phyloP scores from a whole-genome alignment of 2,113 vertebrate species.

The Alectura lathami region DNA sequence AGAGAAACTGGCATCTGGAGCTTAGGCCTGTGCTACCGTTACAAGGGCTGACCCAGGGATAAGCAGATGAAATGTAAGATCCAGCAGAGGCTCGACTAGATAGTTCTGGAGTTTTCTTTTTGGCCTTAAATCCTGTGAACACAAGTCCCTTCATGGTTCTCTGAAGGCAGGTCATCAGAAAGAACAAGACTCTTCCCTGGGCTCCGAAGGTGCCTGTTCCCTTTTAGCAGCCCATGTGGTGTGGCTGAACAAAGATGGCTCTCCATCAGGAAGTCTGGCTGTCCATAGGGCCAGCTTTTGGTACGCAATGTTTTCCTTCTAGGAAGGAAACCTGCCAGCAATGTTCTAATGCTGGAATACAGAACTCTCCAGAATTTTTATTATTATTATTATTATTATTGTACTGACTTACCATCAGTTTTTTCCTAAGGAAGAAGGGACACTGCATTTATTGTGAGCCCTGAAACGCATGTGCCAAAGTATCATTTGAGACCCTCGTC shows the following conservation, averaged over 20 bases:
- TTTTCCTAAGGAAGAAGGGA: background rate
- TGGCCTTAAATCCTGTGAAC: background rate
- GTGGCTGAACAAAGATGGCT: background rate
- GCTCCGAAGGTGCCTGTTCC: background rate
- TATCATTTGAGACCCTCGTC: background rate
- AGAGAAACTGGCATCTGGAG: background rate
- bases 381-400: background rate
- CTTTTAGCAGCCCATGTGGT: background rate
- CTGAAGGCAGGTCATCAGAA: background rate
- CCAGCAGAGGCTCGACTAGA: background rate
- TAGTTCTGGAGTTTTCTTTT: background rate
- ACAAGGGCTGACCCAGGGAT: background rate
- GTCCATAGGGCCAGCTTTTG: background rate
- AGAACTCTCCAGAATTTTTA: background rate
- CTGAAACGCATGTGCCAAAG: background rate
- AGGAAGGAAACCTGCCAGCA: background rate
- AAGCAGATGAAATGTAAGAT: background rate
- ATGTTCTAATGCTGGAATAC: background rate
- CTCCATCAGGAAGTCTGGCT: background rate
- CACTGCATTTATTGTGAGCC: background rate
- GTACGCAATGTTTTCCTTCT: background rate
- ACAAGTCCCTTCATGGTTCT: background rate
- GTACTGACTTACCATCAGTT: background rate
- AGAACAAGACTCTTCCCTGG: background rate
- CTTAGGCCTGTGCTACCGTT: background rate